A percentile compares a stretch with the other conserved stretches of the same genome.
phyloP scores from a whole-genome alignment of 2,888 invertebrate species.

The Heliconius cydno region DNA sequence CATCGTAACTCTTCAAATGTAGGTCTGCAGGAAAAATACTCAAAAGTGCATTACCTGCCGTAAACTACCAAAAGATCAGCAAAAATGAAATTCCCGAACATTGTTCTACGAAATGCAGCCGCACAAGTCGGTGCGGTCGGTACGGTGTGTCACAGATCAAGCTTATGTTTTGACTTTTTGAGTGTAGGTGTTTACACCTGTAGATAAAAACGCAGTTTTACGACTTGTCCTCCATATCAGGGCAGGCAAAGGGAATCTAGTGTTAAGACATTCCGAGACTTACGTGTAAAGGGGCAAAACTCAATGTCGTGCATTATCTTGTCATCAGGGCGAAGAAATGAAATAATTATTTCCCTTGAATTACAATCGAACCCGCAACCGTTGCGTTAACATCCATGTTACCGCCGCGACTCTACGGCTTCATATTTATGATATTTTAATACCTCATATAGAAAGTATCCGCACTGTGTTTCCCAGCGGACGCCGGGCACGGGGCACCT shows the following conservation, averaged over 20 bases:
- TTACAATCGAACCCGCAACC: too few relatives aligned
- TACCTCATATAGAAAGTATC: background rate
- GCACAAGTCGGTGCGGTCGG: background rate
- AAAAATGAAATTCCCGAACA: conserved; percentile 1
- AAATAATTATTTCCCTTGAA: too few relatives aligned
- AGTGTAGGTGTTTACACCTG: background rate
- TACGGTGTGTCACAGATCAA: background rate
- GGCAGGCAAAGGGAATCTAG: background rate
- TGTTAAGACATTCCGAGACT: background rate
- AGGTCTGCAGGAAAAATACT: conserved; percentile 1
- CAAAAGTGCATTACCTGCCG: background rate
- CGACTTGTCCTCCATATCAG: background rate
- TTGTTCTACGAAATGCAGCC: conserved; percentile 7
- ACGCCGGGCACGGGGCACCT: background rate
- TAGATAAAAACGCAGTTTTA: too few relatives aligned
- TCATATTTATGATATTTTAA: too few relatives aligned
- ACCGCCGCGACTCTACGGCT: too few relatives aligned
- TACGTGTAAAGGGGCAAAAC: background rate
- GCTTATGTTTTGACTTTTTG: background rate
- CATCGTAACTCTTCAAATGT: background rate
- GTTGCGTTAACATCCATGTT: too few relatives aligned
- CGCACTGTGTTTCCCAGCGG: background rate
- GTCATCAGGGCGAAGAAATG: background rate
- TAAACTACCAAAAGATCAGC: background rate
- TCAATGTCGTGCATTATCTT: background rate